phyloP scores from a whole-genome alignment of 2,113 vertebrate species.

The Fulica atra region DNA sequence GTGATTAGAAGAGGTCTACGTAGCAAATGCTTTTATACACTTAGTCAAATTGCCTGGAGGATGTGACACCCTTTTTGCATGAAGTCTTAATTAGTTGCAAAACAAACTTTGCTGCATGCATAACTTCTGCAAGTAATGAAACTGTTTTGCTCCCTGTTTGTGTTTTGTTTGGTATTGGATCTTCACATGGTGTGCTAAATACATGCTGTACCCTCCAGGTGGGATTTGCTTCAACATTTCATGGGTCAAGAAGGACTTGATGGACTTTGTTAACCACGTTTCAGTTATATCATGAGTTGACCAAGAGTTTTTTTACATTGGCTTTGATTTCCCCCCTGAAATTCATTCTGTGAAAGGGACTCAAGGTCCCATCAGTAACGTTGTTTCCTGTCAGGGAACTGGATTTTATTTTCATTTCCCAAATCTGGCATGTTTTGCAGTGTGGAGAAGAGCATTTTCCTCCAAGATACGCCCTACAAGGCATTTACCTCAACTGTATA shows the following conservation, averaged over 20 bases:
- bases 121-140: slow-evolving; percentile 60
- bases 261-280: background rate
- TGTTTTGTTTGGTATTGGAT: slow-evolving; percentile 26
- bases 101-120: slow-evolving; percentile 67
- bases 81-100: slow-evolving; percentile 68
- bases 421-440: background rate
- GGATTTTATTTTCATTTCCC: background rate
- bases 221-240: background rate
- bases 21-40: slow-evolving; percentile 65
- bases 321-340: too few relatives aligned
- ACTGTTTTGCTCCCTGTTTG: slow-evolving; percentile 59
- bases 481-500: too few relatives aligned
- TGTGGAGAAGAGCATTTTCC: background rate
- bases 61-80: slow-evolving; percentile 68
- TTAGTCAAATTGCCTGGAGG: slow-evolving; percentile 46
- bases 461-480: background rate
- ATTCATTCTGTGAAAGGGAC: background rate
- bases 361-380: background rate
- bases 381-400: background rate
- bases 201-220: background rate
- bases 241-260: background rate
- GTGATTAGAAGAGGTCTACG: slow-evolving; percentile 17
- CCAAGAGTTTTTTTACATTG: background rate
- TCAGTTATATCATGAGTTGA: background rate
- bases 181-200: background rate